A percentile compares a stretch with the other conserved stretches of the same genome.
These are phyloP conservation scores for Pollenia angustigena DNA, from an alignment of 2,888 invertebrate species.

Conservation along the genomic window DNA sequence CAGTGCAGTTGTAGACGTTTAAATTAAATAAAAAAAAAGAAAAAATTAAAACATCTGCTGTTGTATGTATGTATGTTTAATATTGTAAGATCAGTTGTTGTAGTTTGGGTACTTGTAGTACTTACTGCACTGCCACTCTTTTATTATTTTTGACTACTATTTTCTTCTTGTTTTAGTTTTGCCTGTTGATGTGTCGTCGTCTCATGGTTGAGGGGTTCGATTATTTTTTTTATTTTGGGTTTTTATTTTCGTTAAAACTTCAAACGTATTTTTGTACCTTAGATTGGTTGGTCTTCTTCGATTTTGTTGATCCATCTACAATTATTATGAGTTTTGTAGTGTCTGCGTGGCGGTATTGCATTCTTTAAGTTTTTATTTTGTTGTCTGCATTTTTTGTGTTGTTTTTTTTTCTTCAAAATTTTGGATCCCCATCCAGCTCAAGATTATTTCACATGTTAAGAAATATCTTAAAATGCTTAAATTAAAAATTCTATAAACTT, in stretches of 20 bases:
- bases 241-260: conserved; percentile 47
- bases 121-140: conserved; percentile 46
- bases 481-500: neutral
- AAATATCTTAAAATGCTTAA: neutral
- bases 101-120: conserved; percentile 25
- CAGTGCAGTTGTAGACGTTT: conserved; percentile 41
- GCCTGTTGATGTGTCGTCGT: conserved; percentile 24
- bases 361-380: conserved; percentile 33
- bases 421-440: conserved; percentile 29
- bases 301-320: conserved; percentile 44
- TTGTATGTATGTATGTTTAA: conserved; percentile 75
- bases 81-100: conserved; percentile 66
- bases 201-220: conserved; percentile 46
- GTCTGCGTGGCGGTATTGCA: conserved; percentile 47
- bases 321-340: conserved; percentile 34
- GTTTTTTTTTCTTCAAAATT: conserved; percentile 31
- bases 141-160: conserved; percentile 37
- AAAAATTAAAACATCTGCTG: conserved; percentile 80
- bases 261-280: conserved; percentile 49
- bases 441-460: conserved; percentile 23
- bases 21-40: conserved; percentile 52
- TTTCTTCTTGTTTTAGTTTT: conserved; percentile 35
- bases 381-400: conserved; percentile 34
- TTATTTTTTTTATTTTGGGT: conserved; percentile 45
- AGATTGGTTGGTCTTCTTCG: conserved; percentile 26